Evolutionary conservation across 2,888 invertebrate species (phyloP), one percentile per base, ranked within the genome.

Genomic region (Physocephala rufipes): DNA sequence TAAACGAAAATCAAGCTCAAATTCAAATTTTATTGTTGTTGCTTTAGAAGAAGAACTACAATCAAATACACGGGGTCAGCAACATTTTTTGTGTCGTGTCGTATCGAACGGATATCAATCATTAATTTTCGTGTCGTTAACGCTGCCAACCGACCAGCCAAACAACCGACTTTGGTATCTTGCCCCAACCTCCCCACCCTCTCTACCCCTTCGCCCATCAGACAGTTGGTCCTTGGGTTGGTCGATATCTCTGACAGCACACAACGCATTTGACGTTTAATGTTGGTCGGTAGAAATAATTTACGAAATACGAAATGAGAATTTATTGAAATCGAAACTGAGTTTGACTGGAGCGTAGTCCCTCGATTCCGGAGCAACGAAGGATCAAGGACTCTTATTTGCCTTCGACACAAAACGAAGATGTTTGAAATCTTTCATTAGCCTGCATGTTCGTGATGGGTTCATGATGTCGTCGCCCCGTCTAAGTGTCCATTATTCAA

Each of bases 121-220:
- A 78, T 78, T 78, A 78, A 78, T 78, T 78, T 78, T 36, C 74
- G 73, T 77, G 76, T 76, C 77, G 75, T 78, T 77, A 76, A 75
- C 76, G 75, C 74, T 70, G 71, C 70, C 74, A 73, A n/a, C n/a
- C n/a, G n/a, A 71, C 30, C 65, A 19, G 65, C 63, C 63, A 63
- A 45, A n/a, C n/a, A n/a, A n/a, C n/a, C n/a, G n/a, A n/a, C n/a
- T n/a, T n/a, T n/a, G n/a, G n/a, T n/a, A n/a, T n/a, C n/a, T 2
- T 26, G 15, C 26, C 26, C 15, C 26, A 16, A 26, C 19, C 26
- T 16, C 36, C 36, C 4, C 36, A 9, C 4, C 36, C 36, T 7
- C 36, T 4, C 9, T 36, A 9, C 5, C 36, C 24, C 45, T 67
- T 16, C 21, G 62, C 62, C 55, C 49, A 53, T 9, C 2, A 28